Conservation (phyloP, 1,140 invertebrate genomes). For the Sinonovacula constricta region DNA sequence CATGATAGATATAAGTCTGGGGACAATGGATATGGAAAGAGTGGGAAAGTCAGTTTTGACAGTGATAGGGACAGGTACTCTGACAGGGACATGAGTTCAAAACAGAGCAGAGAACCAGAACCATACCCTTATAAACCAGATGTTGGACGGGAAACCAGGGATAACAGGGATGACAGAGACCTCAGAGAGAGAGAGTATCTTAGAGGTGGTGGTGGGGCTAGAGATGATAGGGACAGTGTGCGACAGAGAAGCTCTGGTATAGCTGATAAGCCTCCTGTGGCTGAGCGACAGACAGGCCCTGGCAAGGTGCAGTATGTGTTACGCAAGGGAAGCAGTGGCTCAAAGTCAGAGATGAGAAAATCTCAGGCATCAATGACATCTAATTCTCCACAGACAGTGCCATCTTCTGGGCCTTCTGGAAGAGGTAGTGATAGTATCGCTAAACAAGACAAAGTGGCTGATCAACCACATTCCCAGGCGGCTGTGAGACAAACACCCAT, state of each 20-base stretch:
- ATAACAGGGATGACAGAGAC: not conserved
- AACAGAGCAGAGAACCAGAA: too few species aligned
- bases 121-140: not conserved
- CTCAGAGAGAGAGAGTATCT: slow-evolving; percentile 4
- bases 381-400: slow-evolving; percentile 4
- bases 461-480: not conserved
- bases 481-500: not conserved
- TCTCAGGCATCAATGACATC: slow-evolving; percentile 15
- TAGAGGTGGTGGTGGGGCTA: too few species aligned
- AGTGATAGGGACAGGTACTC: not conserved
- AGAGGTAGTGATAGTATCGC: not conserved
- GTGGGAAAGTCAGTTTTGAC: not conserved
- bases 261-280: not conserved
- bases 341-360: slow-evolving; percentile 34
- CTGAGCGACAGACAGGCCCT: not conserved
- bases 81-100: too few species aligned
- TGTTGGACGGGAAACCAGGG: slow-evolving; percentile 4
- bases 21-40: not conserved
- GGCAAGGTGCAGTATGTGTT: slow-evolving; percentile 44
- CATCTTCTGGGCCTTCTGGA: slow-evolving; percentile 11
- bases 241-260: not conserved
- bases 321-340: slow-evolving; percentile 10
- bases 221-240: not conserved
- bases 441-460: not conserved
- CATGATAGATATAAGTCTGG: not conserved